Conservation (phyloP, 1,140 invertebrate species). For the Nephotettix cincticeps region DNA sequence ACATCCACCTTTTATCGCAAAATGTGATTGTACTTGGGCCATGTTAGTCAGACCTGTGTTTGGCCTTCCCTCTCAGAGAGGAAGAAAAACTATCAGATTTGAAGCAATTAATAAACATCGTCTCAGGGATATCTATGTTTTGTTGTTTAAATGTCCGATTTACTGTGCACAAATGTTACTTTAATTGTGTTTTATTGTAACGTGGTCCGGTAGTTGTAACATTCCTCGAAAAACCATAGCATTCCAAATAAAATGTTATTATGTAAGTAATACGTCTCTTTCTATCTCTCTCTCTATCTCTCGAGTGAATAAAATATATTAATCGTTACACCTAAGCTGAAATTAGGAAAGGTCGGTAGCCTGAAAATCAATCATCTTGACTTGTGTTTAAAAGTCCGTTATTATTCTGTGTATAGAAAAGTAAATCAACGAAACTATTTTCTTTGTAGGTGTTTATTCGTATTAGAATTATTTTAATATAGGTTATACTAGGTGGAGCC, state of each 20-base stretch:
- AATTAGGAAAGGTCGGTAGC: slow-evolving; percentile 13
- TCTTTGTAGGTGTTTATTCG: neutral
- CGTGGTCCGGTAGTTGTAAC: slow-evolving; percentile 5
- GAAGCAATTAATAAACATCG: neutral
- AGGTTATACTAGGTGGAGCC: neutral
- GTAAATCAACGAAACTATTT: neutral
- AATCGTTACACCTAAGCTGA: neutral
- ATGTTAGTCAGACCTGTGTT: neutral
- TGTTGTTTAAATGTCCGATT: slow-evolving; percentile 8
- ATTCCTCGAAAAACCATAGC: slow-evolving; percentile 9
- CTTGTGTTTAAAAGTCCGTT: neutral
- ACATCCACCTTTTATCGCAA: slow-evolving; percentile 19
- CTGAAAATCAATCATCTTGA: neutral
- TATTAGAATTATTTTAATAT: neutral
- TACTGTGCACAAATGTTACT: neutral
- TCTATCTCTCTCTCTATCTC: too few relatives aligned
- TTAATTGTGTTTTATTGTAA: slow-evolving; percentile 6
- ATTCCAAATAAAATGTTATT: neutral
- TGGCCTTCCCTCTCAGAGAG: too few relatives aligned
- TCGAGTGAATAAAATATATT: neutral
- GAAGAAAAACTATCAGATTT: too few relatives aligned
- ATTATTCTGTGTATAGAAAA: neutral
- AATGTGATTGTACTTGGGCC: neutral
- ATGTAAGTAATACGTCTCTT: neutral
- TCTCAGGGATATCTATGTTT: slow-evolving; percentile 14